These are phyloP conservation scores for Paratilapia polleni DNA, from an alignment of 2,113 vertebrate genomes.

Conservation along the genomic window DNA sequence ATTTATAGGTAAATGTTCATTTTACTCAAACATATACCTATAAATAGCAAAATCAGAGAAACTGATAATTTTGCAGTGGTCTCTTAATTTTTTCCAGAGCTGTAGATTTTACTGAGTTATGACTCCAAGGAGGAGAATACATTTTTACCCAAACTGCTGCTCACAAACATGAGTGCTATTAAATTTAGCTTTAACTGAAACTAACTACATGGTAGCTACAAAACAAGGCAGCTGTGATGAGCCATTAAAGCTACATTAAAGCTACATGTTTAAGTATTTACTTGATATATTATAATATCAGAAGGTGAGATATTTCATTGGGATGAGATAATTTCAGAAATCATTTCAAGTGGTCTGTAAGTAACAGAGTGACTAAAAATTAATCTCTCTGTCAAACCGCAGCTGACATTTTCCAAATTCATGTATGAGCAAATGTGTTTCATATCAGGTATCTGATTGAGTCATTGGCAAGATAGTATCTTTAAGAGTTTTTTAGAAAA, in stretches of 20 bases:
- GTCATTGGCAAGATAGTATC: constrained; percentile 21
- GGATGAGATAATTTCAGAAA: not conserved
- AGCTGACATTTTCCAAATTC: constrained; percentile 1
- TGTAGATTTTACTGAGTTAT: no score
- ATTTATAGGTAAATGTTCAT: no score
- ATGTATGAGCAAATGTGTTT: constrained; percentile 38
- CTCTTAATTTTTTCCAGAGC: no score
- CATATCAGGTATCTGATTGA: constrained; percentile 47
- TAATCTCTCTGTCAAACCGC: constrained; percentile 3
- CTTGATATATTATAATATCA: no score
- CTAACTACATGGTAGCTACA: not conserved
- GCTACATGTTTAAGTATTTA: not conserved
- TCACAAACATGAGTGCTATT: no score
- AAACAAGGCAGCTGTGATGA: not conserved
- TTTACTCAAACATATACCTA: no score
- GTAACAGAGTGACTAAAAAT: not conserved
- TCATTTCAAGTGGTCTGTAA: not conserved
- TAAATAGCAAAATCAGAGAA: no score
- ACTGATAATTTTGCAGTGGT: no score
- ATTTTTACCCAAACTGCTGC: no score
- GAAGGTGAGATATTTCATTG: no score
- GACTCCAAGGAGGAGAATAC: no score
- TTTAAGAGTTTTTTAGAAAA: constrained; percentile 30
- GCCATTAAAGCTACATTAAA: not conserved
- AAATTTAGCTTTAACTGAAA: no score